These are phyloP conservation scores for Apotomis betuletana DNA, from an alignment of 2,888 invertebrate species.

Conservation along the genomic window DNA sequence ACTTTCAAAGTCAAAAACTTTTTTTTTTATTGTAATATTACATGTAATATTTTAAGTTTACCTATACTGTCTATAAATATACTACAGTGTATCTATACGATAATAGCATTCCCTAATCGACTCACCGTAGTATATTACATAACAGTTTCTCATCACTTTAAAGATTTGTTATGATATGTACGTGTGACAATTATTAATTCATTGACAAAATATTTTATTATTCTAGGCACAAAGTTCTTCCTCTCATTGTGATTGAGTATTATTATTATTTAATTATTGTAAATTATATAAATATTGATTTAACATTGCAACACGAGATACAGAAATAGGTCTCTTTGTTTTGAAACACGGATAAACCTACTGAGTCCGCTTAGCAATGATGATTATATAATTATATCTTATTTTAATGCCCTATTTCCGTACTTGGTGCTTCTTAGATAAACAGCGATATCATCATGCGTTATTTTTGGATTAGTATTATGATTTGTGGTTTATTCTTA, in stretches of 20 bases:
- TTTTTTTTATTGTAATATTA: too few species aligned
- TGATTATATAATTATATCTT: neutral
- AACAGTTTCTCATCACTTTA: too few species aligned
- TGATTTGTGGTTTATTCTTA: neutral
- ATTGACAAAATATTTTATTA: too few species aligned
- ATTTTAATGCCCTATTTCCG: neutral
- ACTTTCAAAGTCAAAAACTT: too few species aligned
- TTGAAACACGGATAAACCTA: neutral
- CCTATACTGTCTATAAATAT: too few species aligned
- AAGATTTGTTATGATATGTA: too few species aligned
- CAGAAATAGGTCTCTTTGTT: conserved; percentile 4
- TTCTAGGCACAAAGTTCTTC: too few species aligned
- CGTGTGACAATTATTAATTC: too few species aligned
- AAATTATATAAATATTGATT: conserved; percentile 8
- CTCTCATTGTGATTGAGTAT: neutral
- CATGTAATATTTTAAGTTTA: too few species aligned
- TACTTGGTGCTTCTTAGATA: neutral
- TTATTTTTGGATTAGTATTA: neutral
- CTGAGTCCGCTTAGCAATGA: neutral
- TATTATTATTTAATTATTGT: neutral
- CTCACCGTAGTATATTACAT: too few species aligned
- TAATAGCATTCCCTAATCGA: too few species aligned
- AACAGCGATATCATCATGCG: neutral
- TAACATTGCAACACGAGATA: neutral
- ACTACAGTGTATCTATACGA: too few species aligned